Evolutionary conservation across 2,888 invertebrate genomes (phyloP), one percentile per base, ranked within the genome.

Genomic region (Rapana venosa): DNA sequence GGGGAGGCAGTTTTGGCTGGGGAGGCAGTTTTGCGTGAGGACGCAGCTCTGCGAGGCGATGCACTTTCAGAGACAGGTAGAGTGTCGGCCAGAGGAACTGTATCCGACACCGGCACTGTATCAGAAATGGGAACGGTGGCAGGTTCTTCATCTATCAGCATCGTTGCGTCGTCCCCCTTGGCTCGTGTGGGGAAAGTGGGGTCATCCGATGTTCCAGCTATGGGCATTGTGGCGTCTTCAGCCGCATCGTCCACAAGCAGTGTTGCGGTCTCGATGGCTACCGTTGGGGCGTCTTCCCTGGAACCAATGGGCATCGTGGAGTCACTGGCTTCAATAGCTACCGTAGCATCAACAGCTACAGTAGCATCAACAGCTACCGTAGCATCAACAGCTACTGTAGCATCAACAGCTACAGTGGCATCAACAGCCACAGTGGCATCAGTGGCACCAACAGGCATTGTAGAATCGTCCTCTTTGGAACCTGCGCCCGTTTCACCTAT

Each of bases 401-500:
- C 30, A 32, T 36, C 26, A 20, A 86, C 30, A 58, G 61, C 30
- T 20, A 86, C 15, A 15, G 85, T 86, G 17, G 85, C 85, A 61
- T 86, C 30, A n/a, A 86, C 26, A 58, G 36, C 35, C 11, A 87
- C 26, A 6, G 70, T 87, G 35, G 87, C 66, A 70, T 87, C 87
- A 26, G 17, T 36, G 47, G 56, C 84, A 0, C 47, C 35, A 4
- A 70, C 26, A 35, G 85, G 70, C 74, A 77, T 84, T 35, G 87
- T 88, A 17, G 90, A 81, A 66, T 90, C 88, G 8, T 87, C 35
- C n/a, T 47, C 30, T 66, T 87, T 61, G 6, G 26, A 58, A 26
- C 61, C 77, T 79, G 30, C 66, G 70, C 20, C 77, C 35, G 20
- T 15, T 79, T 83, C 87, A 32, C 22, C 61, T 8, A 89, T n/a